A percentile compares a stretch with the other conserved stretches of the same genome.
These are phyloP conservation scores for Melanocharis versteri DNA, from an alignment of 2,113 vertebrate genomes.

Conservation along the genomic window DNA sequence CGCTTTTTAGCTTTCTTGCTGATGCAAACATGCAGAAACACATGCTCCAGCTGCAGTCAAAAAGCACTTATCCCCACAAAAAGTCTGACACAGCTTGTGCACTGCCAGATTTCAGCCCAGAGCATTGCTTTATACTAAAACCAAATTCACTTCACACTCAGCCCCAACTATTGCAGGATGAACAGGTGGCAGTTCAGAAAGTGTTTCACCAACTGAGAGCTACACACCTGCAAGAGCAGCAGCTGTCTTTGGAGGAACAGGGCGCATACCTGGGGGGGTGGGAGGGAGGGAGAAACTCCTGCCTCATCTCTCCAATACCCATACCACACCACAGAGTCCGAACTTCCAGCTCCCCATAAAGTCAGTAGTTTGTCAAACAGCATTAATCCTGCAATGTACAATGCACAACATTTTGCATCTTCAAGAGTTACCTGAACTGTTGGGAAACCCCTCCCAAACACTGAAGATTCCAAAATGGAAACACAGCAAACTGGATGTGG, in stretches of 20 bases:
- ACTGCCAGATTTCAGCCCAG: neutral
- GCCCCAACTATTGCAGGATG: neutral
- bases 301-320: neutral
- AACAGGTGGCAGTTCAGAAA: neutral
- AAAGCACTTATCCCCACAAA: neutral
- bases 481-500: neutral
- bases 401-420: neutral
- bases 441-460: neutral
- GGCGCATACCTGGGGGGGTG: neutral
- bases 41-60: neutral
- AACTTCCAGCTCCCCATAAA: neutral
- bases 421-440: neutral
- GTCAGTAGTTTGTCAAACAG: neutral
- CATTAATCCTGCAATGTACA: neutral
- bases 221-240: neutral
- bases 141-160: neutral
- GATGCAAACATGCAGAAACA: neutral
- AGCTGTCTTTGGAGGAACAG: neutral
- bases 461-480: neutral
- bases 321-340: fast-evolving
- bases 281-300: neutral
- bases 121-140: neutral
- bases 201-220: neutral
- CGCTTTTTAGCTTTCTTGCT: neutral
- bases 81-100: neutral